phyloP scores from a whole-genome alignment of 2,797 vertebrate species.

The Poeciliopsis paucimaculata region DNA sequence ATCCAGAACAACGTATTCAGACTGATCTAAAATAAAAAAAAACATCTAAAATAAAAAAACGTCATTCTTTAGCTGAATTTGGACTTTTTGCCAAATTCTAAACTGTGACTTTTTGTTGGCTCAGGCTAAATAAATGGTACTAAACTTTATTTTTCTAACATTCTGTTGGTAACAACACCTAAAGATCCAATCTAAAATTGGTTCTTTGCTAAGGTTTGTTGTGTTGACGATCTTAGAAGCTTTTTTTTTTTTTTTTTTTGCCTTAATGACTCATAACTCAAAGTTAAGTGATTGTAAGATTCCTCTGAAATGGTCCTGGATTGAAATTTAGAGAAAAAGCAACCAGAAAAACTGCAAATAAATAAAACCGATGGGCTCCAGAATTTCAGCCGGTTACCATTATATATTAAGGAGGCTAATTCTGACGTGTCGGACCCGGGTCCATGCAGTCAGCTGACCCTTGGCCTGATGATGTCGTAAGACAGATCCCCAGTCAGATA shows the following conservation, averaged over 20 bases:
- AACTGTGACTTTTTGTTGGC: not conserved
- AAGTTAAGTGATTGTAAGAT: not conserved
- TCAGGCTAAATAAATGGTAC: not conserved
- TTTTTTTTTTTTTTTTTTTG: not conserved
- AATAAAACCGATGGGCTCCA: not conserved
- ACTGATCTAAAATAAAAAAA: not conserved
- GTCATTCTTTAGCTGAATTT: not conserved
- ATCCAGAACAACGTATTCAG: not conserved
- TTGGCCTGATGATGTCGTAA: constrained; percentile 56
- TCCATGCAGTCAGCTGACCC: constrained; percentile 33
- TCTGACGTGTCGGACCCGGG: not conserved
- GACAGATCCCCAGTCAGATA: constrained; percentile 57
- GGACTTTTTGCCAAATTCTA: not conserved
- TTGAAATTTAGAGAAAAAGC: not conserved
- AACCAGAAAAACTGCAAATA: not conserved
- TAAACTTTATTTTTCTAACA: not conserved
- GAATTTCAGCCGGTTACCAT: no score
- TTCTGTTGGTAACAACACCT: not conserved
- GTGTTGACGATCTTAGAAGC: not conserved
- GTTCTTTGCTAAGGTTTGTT: not conserved
- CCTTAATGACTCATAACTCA: not conserved
- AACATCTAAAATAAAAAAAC: not conserved
- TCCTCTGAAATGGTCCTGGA: not conserved
- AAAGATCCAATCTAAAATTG: not conserved
- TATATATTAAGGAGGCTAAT: not conserved